A percentile compares a stretch with the other conserved stretches of the same genome.
phyloP scores from a whole-genome alignment of 2,113 vertebrate genomes.

The Tenrec ecaudatus region DNA sequence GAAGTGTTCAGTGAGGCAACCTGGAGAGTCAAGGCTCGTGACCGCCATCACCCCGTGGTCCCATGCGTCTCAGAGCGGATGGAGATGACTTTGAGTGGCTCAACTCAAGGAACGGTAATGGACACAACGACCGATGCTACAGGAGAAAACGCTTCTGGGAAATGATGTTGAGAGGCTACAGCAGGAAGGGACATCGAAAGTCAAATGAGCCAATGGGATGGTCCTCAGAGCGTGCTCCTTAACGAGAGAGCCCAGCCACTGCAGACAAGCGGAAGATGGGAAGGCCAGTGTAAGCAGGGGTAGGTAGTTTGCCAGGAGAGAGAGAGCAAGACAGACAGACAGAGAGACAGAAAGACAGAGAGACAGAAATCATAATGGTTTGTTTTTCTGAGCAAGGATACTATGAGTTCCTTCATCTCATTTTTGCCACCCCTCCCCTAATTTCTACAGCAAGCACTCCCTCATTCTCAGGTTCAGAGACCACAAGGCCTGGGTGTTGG shows the following conservation, averaged over 20 bases:
- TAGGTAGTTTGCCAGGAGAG: not conserved
- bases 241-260: not conserved
- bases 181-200: not conserved
- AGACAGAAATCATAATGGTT: not conserved
- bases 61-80: not conserved
- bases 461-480: not conserved
- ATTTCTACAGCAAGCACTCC: too few species aligned
- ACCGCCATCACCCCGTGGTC: rapidly evolving
- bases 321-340: not conserved
- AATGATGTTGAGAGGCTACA: not conserved
- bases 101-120: not conserved
- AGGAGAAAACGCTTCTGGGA: not conserved
- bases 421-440: too few species aligned
- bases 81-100: not conserved
- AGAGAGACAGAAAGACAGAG: not conserved
- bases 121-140: rapidly evolving
- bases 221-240: not conserved
- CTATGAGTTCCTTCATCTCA: too few species aligned
- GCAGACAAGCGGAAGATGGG: not conserved
- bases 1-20: not conserved
- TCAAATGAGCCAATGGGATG: not conserved
- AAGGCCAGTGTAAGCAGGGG: not conserved
- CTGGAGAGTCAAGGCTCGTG: not conserved
- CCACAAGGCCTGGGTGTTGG: not conserved
- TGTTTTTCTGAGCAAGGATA: too few species aligned